Base-by-base conservation (phyloP, 2,888 invertebrate genomes). In the Acheta domesticus region DNA sequence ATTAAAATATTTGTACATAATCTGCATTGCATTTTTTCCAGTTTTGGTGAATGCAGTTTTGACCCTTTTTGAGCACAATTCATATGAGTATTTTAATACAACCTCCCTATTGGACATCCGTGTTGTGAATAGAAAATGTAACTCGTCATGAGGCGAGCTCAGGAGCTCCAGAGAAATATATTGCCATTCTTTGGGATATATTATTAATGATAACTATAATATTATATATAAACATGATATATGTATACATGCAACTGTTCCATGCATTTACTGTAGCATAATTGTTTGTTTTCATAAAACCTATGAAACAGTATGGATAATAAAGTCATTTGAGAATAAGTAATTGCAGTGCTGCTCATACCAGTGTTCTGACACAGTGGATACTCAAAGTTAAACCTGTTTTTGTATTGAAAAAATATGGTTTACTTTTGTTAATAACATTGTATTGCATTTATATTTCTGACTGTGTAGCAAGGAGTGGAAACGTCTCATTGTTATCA, bases 171-270 rank as follows among this genome's bases (percentile, higher is more conserved):
- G 49, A 62, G 50, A 79, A n/a, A 50, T 49, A 74, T n/a, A 74
- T 36, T 36, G 74, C 78, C 75, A 78, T 78, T 80, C 75, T 80
- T 80, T 77, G 49, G 78, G 75, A 78, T 75, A 74, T 80, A 77
- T 80, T 77, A 77, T 75, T 77, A 49, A 77, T 48, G 74, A 77
- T 21, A 75, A 77, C 21, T 75, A 80, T n/a, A 77, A 78, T 74
- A 77, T 77, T 76, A 79, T 80, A 80, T 76, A 76, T 76, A 76
- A n/a, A 78, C n/a, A 78, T 80, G 77, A 78, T 80, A 80, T 80
- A 77, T 80, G 80, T 80, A 80, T 80, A 80, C 75, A 80, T 77
- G 23, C 75, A 75, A 77, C 73, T 79, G 77, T 77, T 77, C 74
- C 77, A 77, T 79, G 79, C 79, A 79, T 79, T 80, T 80, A 80